Evolutionary conservation across 2,797 vertebrate species (phyloP).

Genomic region (Cossypha dichroa): DNA sequence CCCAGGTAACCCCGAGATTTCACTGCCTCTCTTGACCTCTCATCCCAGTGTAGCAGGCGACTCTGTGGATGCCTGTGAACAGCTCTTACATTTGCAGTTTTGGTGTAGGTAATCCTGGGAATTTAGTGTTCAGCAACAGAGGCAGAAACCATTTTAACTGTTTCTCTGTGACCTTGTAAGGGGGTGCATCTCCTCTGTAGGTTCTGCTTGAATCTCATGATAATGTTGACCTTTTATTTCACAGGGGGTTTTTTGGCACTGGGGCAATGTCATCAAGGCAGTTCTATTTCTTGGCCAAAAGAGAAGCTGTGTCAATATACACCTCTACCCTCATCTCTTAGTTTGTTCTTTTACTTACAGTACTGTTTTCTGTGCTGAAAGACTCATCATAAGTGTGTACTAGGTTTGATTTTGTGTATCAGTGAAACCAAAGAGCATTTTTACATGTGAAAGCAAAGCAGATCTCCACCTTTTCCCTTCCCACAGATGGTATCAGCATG

Average conservation of each 20-base stretch:
- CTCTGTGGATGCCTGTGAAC: background rate
- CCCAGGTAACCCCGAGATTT: constrained; percentile 81
- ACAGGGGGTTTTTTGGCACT: background rate
- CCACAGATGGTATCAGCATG: background rate
- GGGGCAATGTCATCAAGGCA: background rate
- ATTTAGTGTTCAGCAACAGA: background rate
- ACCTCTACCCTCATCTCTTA: background rate
- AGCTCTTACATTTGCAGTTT: background rate
- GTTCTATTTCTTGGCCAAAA: background rate
- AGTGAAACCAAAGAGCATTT: background rate
- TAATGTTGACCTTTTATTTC: background rate
- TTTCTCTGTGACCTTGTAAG: background rate
- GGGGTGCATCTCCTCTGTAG: background rate
- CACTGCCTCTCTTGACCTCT: background rate
- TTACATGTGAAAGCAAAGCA: background rate
- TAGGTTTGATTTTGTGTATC: background rate
- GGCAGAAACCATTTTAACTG: background rate
- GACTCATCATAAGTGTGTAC: background rate
- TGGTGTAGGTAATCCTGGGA: background rate
- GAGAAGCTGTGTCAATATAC: background rate
- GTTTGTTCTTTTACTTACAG: background rate
- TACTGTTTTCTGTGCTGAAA: background rate
- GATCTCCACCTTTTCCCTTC: background rate
- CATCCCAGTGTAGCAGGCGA: background rate
- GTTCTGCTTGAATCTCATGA: background rate